Base-by-base conservation (phyloP, 1,140 invertebrate species). In the Teleogryllus occipitalis region DNA sequence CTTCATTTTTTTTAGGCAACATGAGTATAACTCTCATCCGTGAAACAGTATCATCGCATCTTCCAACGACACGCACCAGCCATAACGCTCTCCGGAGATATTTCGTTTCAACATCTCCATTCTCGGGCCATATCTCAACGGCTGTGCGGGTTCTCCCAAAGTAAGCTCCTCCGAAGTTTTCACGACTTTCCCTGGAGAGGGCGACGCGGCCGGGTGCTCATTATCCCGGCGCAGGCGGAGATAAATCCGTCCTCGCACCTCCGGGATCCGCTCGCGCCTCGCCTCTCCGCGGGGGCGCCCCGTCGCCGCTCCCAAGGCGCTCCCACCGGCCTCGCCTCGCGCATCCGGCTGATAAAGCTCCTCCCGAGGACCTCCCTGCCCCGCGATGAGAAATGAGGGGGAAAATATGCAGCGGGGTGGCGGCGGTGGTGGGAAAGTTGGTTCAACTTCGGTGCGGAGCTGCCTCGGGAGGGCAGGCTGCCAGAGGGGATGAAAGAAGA, bases 171-270 rank as follows among this genome's bases (percentile, higher is more conserved):
- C 27, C 27, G 27, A 65, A 65, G 54, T 65, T 65, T 65, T 65
- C 54, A 65, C 54, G 54, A 65, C 54, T 65, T 65, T 65, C 54
- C 54, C 54, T 14, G 18, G 54, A 18, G 54, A 65, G 18, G 54
- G 0, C 18, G 54, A 65, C 27, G 54, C 54, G 54, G 54, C 54
- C 54, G 54, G 54, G 54, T 2, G 10, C 54, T 65, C 54, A 65
- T 65, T 65, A 54, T 54, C 7, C 54, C 0, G 10, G 54, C 10
- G 54, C 54, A 18, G 54, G 27, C 0, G 54, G 18, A 65, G 54
- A 65, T 65, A 65, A 65, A 65, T 65, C 54, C 54, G 54, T 65
- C 54, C 54, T 65, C 54, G 54, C 54, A 65, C 54, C 54, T 65
- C 54, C 18, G 7, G 27, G 27, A 39, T 5, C 1, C 27, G 27